Conservation (phyloP, 2,113 vertebrate species). For the Myanophis thanlyinensis region DNA sequence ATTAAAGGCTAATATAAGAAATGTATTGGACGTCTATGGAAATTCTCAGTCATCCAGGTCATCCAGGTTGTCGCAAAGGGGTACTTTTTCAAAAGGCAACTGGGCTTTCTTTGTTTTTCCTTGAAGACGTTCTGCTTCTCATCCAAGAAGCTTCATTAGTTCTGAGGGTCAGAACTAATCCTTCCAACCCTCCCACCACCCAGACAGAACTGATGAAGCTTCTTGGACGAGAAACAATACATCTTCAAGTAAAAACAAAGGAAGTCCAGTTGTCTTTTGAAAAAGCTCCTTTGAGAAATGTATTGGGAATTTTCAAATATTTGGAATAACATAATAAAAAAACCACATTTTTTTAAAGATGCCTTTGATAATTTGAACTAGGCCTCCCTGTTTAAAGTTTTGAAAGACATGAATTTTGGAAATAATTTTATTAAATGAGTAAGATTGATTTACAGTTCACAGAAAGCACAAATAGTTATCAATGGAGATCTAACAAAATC, state of each 20-base stretch:
- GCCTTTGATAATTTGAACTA: not conserved
- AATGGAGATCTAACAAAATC: not conserved
- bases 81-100: not conserved
- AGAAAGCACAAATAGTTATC: not conserved
- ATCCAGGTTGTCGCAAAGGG: not conserved
- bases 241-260: not conserved
- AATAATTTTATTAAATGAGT: not conserved
- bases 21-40: not conserved
- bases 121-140: not conserved
- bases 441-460: not conserved
- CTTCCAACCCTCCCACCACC: not conserved
- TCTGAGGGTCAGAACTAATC: not conserved
- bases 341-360: not conserved
- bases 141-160: not conserved
- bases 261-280: not conserved
- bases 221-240: too few relatives aligned
- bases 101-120: not conserved
- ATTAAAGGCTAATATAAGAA: not conserved
- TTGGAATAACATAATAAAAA: not conserved
- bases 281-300: not conserved
- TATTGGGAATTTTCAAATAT: not conserved
- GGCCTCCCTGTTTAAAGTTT: not conserved
- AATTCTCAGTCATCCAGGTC: not conserved
- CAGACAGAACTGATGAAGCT: not conserved
- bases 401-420: not conserved